Base-by-base conservation (phyloP, 2,888 invertebrate species). In the Microchrysa polita region DNA sequence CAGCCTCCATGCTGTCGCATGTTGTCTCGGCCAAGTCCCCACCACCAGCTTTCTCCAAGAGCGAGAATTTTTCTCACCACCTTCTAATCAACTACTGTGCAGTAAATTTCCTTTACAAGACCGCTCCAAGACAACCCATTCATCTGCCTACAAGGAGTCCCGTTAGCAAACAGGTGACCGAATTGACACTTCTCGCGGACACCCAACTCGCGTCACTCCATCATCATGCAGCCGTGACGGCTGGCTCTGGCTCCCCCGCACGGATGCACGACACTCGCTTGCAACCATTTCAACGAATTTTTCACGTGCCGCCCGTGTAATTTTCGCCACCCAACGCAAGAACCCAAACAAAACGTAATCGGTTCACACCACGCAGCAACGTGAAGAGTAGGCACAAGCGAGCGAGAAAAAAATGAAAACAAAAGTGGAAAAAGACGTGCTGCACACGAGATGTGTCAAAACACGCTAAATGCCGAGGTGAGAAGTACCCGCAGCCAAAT, bases 141-240 rank as follows among this genome's bases (percentile, higher is more conserved):
- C 52, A 10, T 52, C 52, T 14, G 16, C 16, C 5, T 52, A n/a
- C 16, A 16, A 14, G 52, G 52, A 5, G 5, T 52, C 16, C 16
- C 52, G 27, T 10, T 55, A 69, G 55, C 69, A 69, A 69, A 69
- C 69, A 69, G 69, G 69, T 69, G 69, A 69, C 16, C 18, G 5
- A 10, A 23, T 20, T 69, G 69, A 69, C 69, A 69, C 57, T 69
- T 69, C 69, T 34, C 20, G 40, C 57, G 14, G 22, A 18, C 59
- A 59, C n/a, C 18, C 23, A 34, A 34, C n/a, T 12, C 4, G 23
- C 23, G 44, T 44, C 40, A 5, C 44, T 42, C 44, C 55, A 16
- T 14, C 5, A 42, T 14, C 53, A 20, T 53, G 10, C 27, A 67
- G n/a, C 67, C 48, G 34, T 27, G 23, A 52, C 23, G 12, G 16